A percentile compares a stretch with the other conserved stretches of the same genome.
Conservation (phyloP, 2,797 vertebrate genomes). For the Novumbra hubbsi region DNA sequence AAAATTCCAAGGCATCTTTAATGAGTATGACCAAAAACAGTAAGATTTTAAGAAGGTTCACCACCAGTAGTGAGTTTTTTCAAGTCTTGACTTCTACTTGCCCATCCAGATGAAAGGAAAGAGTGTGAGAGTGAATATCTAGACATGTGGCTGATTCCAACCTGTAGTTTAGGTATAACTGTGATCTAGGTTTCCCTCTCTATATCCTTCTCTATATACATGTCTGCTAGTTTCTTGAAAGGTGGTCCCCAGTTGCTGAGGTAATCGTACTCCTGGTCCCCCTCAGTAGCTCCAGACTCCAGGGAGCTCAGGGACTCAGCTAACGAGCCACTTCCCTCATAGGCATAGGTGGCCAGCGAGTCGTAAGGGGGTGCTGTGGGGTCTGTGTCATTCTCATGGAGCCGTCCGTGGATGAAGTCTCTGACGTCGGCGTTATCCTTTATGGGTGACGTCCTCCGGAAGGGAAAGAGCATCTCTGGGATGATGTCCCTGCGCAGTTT, state of each 20-base stretch:
- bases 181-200: conserved; percentile 83
- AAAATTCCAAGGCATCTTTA: conserved; percentile 81
- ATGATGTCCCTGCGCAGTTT: conserved; percentile 94
- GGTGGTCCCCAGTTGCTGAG: conserved; percentile 95
- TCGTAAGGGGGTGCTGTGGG: conserved; percentile 94
- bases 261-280: conserved; percentile 97
- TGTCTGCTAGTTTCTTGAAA: conserved; percentile 95
- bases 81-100: conserved; percentile 47
- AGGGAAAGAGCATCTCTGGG: conserved; percentile 89
- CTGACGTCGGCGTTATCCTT: conserved; percentile 92
- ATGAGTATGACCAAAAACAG: conserved; percentile 72
- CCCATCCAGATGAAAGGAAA: conserved; percentile 29
- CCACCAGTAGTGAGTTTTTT: conserved; percentile 43
- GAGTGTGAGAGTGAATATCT: conserved; percentile 7
- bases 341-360: conserved; percentile 97
- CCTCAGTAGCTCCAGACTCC: conserved; percentile 88
- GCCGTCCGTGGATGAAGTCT: conserved; percentile 92
- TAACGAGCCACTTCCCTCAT: conserved; percentile 91
- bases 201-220: conserved; percentile 93
- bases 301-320: conserved; percentile 95
- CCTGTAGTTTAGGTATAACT: not conserved
- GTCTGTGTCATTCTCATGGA: conserved; percentile 91
- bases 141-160: not conserved
- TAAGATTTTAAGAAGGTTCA: conserved; percentile 60
- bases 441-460: conserved; percentile 88